Base-by-base conservation (phyloP, 1,140 invertebrate genomes). In the Leptinotarsa texana region DNA sequence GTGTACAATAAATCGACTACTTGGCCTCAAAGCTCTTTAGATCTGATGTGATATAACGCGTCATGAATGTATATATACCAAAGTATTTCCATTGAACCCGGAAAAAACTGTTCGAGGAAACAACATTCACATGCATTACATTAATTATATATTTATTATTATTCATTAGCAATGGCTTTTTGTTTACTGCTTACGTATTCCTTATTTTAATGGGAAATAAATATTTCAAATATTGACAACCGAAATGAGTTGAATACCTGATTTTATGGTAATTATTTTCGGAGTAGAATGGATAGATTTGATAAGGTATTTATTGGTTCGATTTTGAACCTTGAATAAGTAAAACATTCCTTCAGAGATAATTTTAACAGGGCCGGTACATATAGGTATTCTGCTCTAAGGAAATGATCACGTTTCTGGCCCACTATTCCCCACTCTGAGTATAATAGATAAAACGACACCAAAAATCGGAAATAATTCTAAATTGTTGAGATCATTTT, bases 161-260 rank as follows among this genome's bases (percentile, higher is more conserved):
- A 57, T 57, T 57, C 51, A 57, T 57, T 57, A 57, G 51, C 15
- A 57, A 4, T 57, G 51, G n/a, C 17, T 57, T 15, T 57, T 18
- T 57, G 51, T 57, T 57, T 57, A 57, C 51, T 57, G 51, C 51
- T 57, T 57, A 57, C 51, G 51, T 57, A 57, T 57, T 57, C n/a
- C 17, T 15, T 57, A 57, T 57, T 57, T 57, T 57, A 57, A 13
- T 57, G 3, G 51, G 51, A 8, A 57, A 57, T 57, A 57, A 57
- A 57, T 57, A 57, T 57, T 57, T 57, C 51, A 57, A 57, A 57
- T 57, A n/a, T 57, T 57, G 51, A 57, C 51, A 57, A 57, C 51
- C 51, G n/a, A 57, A 57, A n/a, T 57, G 17, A 57, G 51, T 57
- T 15, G 51, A 57, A 57, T 57, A 57, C 51, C 51, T 57, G 51